Conservation (phyloP, 2,113 vertebrate genomes). For the Onychorhynchus coronatus region DNA sequence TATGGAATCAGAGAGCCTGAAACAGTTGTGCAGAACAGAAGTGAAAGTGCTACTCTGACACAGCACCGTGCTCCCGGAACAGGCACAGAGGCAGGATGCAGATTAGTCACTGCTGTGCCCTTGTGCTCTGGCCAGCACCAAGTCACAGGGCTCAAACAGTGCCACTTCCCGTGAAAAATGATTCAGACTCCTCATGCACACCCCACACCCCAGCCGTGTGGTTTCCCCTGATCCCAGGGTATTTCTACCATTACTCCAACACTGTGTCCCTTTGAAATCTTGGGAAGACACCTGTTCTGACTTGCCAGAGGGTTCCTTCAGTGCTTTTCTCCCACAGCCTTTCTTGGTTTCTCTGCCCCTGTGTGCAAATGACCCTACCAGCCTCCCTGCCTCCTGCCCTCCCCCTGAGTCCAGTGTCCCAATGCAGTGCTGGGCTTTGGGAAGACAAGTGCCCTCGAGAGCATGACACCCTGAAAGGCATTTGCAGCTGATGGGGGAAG, state of each 20-base stretch:
- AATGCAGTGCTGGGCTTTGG: neutral
- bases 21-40: neutral
- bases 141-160: neutral
- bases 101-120: neutral
- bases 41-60: neutral
- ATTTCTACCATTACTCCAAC: neutral
- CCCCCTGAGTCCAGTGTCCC: neutral
- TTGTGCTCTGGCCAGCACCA: neutral
- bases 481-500: neutral
- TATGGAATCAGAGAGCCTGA: neutral
- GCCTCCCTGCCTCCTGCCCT: neutral
- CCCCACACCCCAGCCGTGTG: neutral
- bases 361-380: neutral
- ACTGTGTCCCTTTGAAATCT: neutral
- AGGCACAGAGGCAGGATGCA: neutral
- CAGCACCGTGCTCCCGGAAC: neutral
- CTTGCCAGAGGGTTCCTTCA: neutral
- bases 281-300: neutral
- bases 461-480: slow-evolving; percentile 13
- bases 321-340: neutral
- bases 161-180: neutral
- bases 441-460: neutral
- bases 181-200: neutral
- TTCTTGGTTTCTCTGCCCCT: neutral
- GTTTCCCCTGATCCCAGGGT: neutral